Percentiles rank a stretch among this genome's conserved stretches.
Evolutionary conservation across 37 sponge, comb jelly and placozoan species (phyloP).

Genomic region (Ianthella basta): DNA sequence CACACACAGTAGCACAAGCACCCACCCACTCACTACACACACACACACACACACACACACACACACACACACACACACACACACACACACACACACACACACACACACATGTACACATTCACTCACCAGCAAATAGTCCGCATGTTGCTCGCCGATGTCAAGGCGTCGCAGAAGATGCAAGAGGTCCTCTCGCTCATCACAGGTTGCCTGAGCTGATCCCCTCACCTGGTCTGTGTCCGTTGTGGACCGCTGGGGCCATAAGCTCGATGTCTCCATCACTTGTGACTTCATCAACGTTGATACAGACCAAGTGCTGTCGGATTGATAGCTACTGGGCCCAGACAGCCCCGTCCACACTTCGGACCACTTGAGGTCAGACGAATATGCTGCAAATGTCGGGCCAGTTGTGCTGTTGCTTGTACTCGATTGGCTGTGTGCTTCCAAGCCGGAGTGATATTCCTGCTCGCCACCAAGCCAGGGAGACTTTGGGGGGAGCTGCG

Average conservation of each 20-base stretch:
- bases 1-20: neutral
- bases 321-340: neutral
- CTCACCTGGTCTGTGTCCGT: neutral
- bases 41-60: conserved; percentile 22
- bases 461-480: no score
- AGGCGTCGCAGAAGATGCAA: conserved; percentile 2
- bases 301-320: no score
- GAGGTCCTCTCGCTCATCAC: conserved; percentile 18
- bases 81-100: neutral
- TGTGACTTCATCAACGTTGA: neutral
- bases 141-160: conserved; percentile 26
- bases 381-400: neutral
- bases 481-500: no score
- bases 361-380: neutral
- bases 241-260: conserved; percentile 18
- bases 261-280: neutral
- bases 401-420: no score
- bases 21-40: neutral
- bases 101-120: neutral
- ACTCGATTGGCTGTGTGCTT: neutral
- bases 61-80: conserved; percentile 1
- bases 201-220: conserved; percentile 11
- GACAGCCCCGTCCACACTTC: neutral
- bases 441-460: neutral
- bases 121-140: conserved; percentile 18